Evolutionary conservation across 2,888 invertebrate genomes (phyloP), one percentile per base, ranked within the genome.

Genomic region (Caenorhabditis angaria): DNA sequence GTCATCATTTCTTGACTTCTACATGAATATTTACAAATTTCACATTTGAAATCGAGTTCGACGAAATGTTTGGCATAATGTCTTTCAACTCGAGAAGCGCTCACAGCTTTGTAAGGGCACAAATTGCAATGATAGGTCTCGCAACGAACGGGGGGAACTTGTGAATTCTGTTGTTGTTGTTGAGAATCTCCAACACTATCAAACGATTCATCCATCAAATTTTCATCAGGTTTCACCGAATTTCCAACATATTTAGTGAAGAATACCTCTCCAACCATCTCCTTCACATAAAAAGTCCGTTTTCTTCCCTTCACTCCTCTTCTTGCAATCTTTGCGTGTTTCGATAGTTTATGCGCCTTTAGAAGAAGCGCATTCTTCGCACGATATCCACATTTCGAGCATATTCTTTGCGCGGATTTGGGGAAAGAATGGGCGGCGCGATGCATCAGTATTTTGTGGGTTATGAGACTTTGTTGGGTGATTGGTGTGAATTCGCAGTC

Each of bases 11-110:
- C 69, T 20, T 64, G 48, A 29, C 61, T 70, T n/a, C 73, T 59
- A 20, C 75, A 70, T 6, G 67, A 64, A 59, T 69, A 79, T 1
- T 67, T 35, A 57, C 79, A 79, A 54, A 59, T 27, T 3, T 47
- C 22, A 47, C 79, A 79, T 54, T 70, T 58, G 57, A 71, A 61
- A 0, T 32, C 29, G 4, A 29, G 14, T 1, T 35, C n/a, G 3
- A 28, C 53, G 41, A 61, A 68, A 54, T 72, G 72, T 50, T 72
- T 72, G 3, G 6, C 48, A 28, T 61, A 22, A 32, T 72, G 72
- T 6, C 68, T 50, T 14, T 65, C 59, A 24, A 35, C 48, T 4
- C 72, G 67, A 22, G 47, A 65, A 32, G 54, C 61, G 3, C 61
- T 68, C 4, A 61, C 47, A 2, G 66, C 63, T 25, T 51, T 32